Evolutionary conservation across 2,797 vertebrate genomes (phyloP), one percentile per base, ranked within the genome.

Genomic region (Myiotriccus ornatus): DNA sequence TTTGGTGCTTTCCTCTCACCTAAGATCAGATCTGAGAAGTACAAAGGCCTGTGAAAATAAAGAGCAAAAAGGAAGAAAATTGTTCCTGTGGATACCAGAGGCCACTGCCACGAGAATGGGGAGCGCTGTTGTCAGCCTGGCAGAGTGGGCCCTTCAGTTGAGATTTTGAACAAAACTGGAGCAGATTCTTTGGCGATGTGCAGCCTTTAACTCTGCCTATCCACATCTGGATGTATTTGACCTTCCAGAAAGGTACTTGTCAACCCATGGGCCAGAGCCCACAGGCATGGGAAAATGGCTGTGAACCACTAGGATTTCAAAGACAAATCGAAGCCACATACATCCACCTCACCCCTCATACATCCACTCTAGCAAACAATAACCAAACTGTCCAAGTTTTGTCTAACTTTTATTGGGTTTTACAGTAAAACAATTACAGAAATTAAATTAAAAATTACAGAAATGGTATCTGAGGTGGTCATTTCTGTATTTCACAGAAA

Each of bases 51-150:
- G 5, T 37, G 53, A 82, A 85, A 91, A 93, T 46, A 53, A 62
- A 47, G 43, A 35, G 23, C 14, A 65, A 65, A 73, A 57, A 6
- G 10, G 2, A 4, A 69, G 20, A 23, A 81, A 84, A 62, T 68
- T 25, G 73, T 16, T 68, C 47, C 57, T 1, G 0, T 23, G 27
- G 5, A 6, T 77, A 85, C 87, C 68, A 83, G 78, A 78, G 24
- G n/a, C 4, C 49, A 16, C 9, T 46, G 21, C 7, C 2, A 1
- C 28, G 53, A 30, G 10, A 81, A 10, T 2, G 0, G 9, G 1
- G 1, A 84, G 34, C 24, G 23, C 35, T 2, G 2, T 32, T 35
- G 28, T 53, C 57, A 77, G 10, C 12, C 65, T 4, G 10, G 77
- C 4, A 27, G 57, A 55, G 24, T 39, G 22, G 57, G 10, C 5